Conservation (phyloP, 1,140 invertebrate species). For the Telenomus remus region DNA sequence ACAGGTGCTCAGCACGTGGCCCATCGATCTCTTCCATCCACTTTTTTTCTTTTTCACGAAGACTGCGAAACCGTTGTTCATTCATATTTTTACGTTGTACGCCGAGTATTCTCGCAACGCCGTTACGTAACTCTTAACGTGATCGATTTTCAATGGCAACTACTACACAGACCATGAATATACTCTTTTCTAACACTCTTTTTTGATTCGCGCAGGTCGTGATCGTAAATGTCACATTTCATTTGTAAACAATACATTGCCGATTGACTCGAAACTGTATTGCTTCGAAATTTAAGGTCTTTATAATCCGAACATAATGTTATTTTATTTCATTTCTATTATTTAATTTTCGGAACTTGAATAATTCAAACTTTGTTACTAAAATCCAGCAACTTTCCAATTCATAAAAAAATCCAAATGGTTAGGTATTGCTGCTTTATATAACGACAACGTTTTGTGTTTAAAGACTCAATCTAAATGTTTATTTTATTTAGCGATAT, state of each 20-base stretch:
- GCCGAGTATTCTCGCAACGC: constrained; percentile 59
- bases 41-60: constrained; percentile 57
- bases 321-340: not conserved
- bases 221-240: constrained; percentile 58
- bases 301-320: not conserved
- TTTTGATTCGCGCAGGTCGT: constrained; percentile 60
- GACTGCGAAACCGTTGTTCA: constrained; percentile 72
- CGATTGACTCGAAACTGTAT: constrained; percentile 51
- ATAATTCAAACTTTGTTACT: too few relatives aligned
- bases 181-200: constrained; percentile 59
- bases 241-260: constrained; percentile 49
- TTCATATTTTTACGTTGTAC: constrained; percentile 74
- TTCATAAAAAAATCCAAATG: too few relatives aligned
- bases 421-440: too few relatives aligned
- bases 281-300: constrained; percentile 19
- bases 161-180: constrained; percentile 62
- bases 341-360: not conserved
- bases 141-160: constrained; percentile 74
- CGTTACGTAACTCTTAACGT: constrained; percentile 62
- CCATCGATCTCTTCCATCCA: constrained; percentile 66
- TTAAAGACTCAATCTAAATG: too few relatives aligned
- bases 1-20: constrained; percentile 74
- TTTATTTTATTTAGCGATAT: too few relatives aligned
- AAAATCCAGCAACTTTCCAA: too few relatives aligned
- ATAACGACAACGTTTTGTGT: too few relatives aligned